A percentile compares a stretch with the other conserved stretches of the same genome.
These are phyloP conservation scores for Conus canariensis DNA, from an alignment of 2,888 invertebrate genomes.

Conservation along the genomic window DNA sequence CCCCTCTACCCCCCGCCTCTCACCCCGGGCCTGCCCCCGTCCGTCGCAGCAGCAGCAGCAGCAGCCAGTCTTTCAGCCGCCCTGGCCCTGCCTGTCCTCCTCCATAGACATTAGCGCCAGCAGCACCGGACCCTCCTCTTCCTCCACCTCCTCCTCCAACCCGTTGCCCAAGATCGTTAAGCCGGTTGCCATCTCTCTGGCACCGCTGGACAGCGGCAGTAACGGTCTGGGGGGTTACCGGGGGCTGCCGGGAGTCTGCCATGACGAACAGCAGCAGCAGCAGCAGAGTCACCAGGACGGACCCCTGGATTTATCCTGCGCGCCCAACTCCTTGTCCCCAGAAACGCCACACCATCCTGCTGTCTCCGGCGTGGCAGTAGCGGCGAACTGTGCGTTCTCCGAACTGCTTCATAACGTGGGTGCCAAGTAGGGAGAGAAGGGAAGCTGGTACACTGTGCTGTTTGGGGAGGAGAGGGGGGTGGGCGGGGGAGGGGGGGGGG, in stretches of 20 bases:
- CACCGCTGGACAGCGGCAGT: conserved; percentile 34
- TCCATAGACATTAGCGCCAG: conserved; percentile 49
- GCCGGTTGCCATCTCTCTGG: conserved; percentile 44
- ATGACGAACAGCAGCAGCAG: too few relatives aligned
- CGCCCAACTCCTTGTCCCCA: conserved; percentile 36
- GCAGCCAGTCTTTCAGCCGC: conserved; percentile 21
- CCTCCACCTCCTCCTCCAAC: neutral
- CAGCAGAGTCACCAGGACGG: conserved; percentile 54
- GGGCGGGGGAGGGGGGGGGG: too few relatives aligned
- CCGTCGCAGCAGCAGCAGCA: neutral
- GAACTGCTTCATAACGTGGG: conserved; percentile 32
- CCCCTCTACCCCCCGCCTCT: neutral
- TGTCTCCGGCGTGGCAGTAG: neutral
- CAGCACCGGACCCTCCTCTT: neutral
- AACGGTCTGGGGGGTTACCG: neutral
- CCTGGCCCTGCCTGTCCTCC: neutral
- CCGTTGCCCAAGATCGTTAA: conserved; percentile 40
- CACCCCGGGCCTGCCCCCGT: neutral
- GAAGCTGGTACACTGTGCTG: neutral
- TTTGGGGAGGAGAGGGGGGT: neutral
- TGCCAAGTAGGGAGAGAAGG: conserved; percentile 21
- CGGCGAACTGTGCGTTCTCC: neutral
- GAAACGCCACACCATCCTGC: neutral
- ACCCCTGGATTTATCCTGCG: conserved; percentile 62
- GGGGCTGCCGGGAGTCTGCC: conserved; percentile 52